Evolutionary conservation across 2,113 vertebrate species (phyloP).

Genomic region (Spheniscus mendiculus): DNA sequence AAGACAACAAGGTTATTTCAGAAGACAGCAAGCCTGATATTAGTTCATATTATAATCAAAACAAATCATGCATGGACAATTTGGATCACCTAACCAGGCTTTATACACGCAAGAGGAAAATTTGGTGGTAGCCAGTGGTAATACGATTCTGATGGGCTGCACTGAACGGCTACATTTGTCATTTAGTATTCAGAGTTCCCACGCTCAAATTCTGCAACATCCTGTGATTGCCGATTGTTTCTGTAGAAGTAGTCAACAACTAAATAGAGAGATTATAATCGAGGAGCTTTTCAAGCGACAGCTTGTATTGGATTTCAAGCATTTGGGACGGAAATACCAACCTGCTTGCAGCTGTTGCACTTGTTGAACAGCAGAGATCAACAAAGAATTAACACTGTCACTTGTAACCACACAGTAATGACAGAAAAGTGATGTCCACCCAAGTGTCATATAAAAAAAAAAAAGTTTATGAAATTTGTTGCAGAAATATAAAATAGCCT

Average conservation of each 20-base stretch:
- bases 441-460: neutral
- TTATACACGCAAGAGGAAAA: constrained; percentile 4
- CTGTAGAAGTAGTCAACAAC: constrained; percentile 9
- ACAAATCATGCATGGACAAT: constrained; percentile 34
- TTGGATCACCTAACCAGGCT: constrained; percentile 48
- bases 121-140: neutral
- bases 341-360: neutral
- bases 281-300: neutral
- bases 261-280: neutral
- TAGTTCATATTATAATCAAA: constrained; percentile 30
- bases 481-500: neutral
- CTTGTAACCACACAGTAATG: neutral
- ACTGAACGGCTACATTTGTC: neutral
- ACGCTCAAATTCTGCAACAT: neutral
- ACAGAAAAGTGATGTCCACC: neutral
- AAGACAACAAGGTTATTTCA: constrained; percentile 43
- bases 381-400: neutral
- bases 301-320: neutral
- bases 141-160: neutral
- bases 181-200: neutral
- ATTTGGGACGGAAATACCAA: neutral
- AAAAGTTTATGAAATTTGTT: neutral
- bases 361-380: neutral
- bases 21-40: constrained; percentile 33
- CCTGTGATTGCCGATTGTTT: constrained; percentile 25